Evolutionary conservation across 1,140 invertebrate genomes (phyloP).

Genomic region (Neodiprion lecontei): DNA sequence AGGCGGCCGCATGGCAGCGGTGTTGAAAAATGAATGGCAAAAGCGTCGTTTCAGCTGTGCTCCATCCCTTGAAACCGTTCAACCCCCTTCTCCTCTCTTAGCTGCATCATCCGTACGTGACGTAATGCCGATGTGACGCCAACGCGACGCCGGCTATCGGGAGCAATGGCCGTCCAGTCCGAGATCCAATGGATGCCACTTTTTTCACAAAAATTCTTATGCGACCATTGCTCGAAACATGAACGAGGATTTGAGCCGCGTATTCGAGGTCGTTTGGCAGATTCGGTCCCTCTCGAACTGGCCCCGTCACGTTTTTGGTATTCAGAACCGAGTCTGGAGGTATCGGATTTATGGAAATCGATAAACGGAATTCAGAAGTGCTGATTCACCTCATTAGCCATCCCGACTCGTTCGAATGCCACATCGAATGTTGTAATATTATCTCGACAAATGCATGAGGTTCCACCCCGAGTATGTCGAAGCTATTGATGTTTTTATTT

Average conservation of each 20-base stretch:
- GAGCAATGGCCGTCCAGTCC: not conserved
- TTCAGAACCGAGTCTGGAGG: too few relatives aligned
- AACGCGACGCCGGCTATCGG: not conserved
- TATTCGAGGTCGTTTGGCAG: not conserved
- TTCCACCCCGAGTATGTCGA: too few relatives aligned
- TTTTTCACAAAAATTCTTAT: conserved; percentile 49
- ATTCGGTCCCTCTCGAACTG: not conserved
- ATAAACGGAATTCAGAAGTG: too few relatives aligned
- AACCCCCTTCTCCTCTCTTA: not conserved
- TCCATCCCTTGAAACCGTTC: not conserved
- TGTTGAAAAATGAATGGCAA: too few relatives aligned
- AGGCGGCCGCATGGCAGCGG: conserved; percentile 30
- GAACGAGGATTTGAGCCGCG: too few relatives aligned
- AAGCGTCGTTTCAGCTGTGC: too few relatives aligned
- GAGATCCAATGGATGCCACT: conserved; percentile 43
- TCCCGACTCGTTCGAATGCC: too few relatives aligned
- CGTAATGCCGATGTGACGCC: conserved; percentile 23
- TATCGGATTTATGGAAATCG: too few relatives aligned
- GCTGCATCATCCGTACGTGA: conserved; percentile 17
- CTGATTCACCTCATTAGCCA: too few relatives aligned
- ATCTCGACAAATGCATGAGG: too few relatives aligned
- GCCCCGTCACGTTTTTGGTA: too few relatives aligned
- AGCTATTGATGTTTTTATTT: conserved; percentile 14
- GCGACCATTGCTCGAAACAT: conserved; percentile 37
- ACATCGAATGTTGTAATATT: too few relatives aligned